These are phyloP conservation scores for Dendroctonus valens DNA, from an alignment of 1,140 invertebrate genomes.

Conservation along the genomic window DNA sequence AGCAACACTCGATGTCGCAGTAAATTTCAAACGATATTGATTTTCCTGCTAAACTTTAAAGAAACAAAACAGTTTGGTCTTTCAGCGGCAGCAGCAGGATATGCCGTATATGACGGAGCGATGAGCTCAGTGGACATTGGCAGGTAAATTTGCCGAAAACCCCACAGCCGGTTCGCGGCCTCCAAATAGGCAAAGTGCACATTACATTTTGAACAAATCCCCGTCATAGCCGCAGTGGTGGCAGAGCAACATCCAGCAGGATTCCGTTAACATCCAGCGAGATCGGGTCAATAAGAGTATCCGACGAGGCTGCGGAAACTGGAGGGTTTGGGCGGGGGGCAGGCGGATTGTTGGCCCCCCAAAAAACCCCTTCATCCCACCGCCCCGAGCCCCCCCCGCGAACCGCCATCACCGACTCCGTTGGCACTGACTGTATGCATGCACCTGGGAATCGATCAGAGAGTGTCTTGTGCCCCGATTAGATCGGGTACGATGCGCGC, in stretches of 20 bases:
- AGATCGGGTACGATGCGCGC: conserved; percentile 34
- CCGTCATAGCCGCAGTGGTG: conserved; percentile 15
- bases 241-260: conserved; percentile 30
- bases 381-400: conserved; percentile 13
- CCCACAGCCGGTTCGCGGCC: too few relatives aligned
- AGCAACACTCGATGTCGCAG: conserved; percentile 8
- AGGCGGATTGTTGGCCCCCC: conserved; percentile 29
- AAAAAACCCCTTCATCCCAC: conserved; percentile 24
- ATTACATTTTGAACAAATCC: conserved; percentile 28
- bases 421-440: conserved; percentile 35
- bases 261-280: conserved; percentile 36
- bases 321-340: conserved; percentile 11
- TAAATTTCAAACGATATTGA: conserved; percentile 20
- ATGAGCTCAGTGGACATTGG: too few relatives aligned
- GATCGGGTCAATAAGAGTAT: conserved; percentile 40
- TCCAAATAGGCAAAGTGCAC: conserved; percentile 8
- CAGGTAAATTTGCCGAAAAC: too few relatives aligned
- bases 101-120: too few relatives aligned
- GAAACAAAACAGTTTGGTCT: conserved; percentile 6
- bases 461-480: conserved; percentile 38
- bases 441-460: conserved; percentile 41
- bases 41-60: conserved; percentile 21
- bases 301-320: conserved; percentile 38
- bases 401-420: conserved; percentile 20
- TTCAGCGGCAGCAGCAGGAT: conserved; percentile 4